A percentile compares a stretch with the other conserved stretches of the same genome.
Conservation (phyloP, 2,888 invertebrate species). For the Ethmia dodecea region DNA sequence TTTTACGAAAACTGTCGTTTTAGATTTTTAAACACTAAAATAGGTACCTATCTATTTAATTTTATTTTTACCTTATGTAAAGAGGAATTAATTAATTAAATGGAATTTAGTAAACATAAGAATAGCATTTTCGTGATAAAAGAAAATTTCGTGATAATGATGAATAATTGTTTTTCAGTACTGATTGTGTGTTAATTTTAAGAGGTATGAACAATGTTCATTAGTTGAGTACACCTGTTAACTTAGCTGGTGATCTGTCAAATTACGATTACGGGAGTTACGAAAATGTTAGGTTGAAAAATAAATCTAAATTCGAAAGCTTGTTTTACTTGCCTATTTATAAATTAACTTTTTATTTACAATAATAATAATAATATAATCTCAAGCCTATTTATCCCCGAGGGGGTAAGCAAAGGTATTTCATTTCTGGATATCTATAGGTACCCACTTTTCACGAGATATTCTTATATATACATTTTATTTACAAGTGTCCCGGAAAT, state of each 20-base stretch:
- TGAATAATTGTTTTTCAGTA: conserved; percentile 68
- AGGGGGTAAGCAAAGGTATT: too few species aligned
- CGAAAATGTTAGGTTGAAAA: conserved; percentile 75
- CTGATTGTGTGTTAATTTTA: conserved; percentile 71
- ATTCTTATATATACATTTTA: too few species aligned
- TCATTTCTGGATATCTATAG: too few species aligned
- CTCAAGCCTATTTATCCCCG: too few species aligned
- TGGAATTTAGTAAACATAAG: conserved; percentile 71
- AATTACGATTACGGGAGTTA: conserved; percentile 71
- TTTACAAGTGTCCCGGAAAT: too few species aligned
- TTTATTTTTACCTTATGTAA: conserved; percentile 25
- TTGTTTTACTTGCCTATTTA: conserved; percentile 43
- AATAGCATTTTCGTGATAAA: conserved; percentile 74
- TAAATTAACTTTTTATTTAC: too few species aligned
- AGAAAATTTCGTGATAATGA: conserved; percentile 72
- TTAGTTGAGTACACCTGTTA: conserved; percentile 71
- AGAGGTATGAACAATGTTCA: conserved; percentile 75
- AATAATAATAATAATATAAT: too few species aligned
- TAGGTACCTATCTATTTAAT: too few species aligned
- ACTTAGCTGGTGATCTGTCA: conserved; percentile 70
- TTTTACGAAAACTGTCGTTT: too few species aligned
- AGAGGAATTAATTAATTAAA: conserved; percentile 54
- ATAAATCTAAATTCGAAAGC: conserved; percentile 62
- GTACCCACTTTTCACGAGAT: too few species aligned
- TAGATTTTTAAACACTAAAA: too few species aligned